A percentile compares a stretch with the other conserved stretches of the same genome.
These are phyloP conservation scores for Brachionichthys hirsutus DNA, from an alignment of 2,113 vertebrate genomes.

Conservation along the genomic window DNA sequence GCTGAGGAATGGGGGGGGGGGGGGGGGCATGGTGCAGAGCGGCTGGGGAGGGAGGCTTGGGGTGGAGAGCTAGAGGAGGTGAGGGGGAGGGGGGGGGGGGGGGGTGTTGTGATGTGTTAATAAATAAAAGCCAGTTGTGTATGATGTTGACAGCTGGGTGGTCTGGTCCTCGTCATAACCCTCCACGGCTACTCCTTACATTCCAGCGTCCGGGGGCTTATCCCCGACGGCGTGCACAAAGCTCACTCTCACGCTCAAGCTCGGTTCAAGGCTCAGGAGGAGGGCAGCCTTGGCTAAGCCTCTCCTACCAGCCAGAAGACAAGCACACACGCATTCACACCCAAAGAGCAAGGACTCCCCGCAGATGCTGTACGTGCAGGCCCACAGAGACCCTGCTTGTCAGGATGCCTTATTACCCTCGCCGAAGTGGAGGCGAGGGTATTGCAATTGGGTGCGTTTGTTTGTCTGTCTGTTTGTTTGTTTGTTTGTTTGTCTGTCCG, in stretches of 20 bases:
- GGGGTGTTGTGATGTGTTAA: constrained; percentile 63
- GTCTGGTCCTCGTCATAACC: constrained; percentile 79
- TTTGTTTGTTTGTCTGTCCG: too few relatives aligned
- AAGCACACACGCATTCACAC: constrained; percentile 41
- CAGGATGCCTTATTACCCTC: too few relatives aligned
- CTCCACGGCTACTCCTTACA: constrained; percentile 78
- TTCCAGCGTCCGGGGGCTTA: constrained; percentile 77
- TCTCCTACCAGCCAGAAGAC: constrained; percentile 41
- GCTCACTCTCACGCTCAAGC: constrained; percentile 75
- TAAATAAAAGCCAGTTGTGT: constrained; percentile 79
- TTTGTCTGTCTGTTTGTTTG: too few relatives aligned
- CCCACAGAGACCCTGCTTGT: constrained; percentile 22
- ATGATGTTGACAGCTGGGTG: constrained; percentile 78
- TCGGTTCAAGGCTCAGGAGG: constrained; percentile 68
- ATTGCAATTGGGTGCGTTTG: too few relatives aligned
- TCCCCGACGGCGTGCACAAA: constrained; percentile 75
- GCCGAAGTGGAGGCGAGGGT: too few relatives aligned
- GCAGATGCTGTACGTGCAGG: constrained; percentile 41
- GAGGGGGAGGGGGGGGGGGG: constrained; percentile 3
- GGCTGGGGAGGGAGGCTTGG: constrained; percentile 17
- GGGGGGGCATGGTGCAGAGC: constrained; percentile 35
- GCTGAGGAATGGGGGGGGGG: constrained; percentile 56
- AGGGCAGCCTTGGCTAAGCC: constrained; percentile 62
- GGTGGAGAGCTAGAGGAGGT: constrained; percentile 12
- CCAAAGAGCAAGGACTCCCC: constrained; percentile 40